Base-by-base conservation (phyloP, 2,888 invertebrate species). In the Tachina lurida region DNA sequence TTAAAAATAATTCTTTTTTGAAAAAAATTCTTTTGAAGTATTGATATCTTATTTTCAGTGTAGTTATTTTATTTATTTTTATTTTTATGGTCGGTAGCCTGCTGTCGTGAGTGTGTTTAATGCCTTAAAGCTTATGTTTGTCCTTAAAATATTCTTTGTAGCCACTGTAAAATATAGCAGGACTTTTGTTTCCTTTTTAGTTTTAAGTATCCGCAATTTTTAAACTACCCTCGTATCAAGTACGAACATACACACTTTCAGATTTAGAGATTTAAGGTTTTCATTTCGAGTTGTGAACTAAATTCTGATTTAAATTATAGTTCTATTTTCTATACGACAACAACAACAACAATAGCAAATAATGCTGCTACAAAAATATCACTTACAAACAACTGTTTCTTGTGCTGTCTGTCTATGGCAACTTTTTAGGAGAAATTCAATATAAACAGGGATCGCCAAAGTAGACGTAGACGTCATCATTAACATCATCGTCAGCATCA, bases 361-460 rank as follows among this genome's bases (percentile, higher is more conserved):
- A 47, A 31, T 63, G 82, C 56, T 73, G 77, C 78, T 12, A 80
- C 70, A 84, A 79, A 78, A 58, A 79, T 65, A 83, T 86, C 79
- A 79, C 75, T 86, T 79, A 79, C 75, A 54, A 83, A 79, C 78
- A 83, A 86, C 79, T 86, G 79, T 83, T 77, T 86, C 67, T 31
- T 43, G 22, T 63, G 17, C 49, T 67, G 73, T 74, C 49, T 67
- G 73, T 74, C 31, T 83, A 22, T 83, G 71, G 60, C 67, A 63
- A 73, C 49, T 74, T 47, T 31, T 43, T 39, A n/a, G 58, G 56
- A 60, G 71, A 74, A 80, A 84, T 76, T 73, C 76, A 75, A 56
- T 85, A 63, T 73, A 85, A 85, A 85, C 68, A 79, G 83, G 83
- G 83, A 86, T 83, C 86, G 83, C 79, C 71, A 86, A 76, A 86